Percentiles rank a stretch among this genome's conserved stretches.
Conservation (phyloP, 1,140 invertebrate genomes). For the Triops longicaudatus region DNA sequence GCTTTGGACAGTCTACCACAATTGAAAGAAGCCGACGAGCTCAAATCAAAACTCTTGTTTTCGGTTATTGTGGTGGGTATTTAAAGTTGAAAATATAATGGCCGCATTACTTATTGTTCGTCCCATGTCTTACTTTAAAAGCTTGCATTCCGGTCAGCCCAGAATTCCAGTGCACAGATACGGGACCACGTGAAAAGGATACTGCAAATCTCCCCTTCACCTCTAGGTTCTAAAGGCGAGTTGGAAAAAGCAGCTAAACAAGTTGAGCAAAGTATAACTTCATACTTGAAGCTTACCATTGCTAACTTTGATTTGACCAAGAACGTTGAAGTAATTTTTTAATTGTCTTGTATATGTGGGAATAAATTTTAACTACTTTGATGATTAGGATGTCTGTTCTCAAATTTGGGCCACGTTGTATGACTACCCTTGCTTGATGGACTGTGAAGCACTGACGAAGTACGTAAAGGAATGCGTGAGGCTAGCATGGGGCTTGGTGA, state of each 20-base stretch:
- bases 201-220: slow-evolving; percentile 41
- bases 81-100: background rate
- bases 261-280: slow-evolving; percentile 44
- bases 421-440: slow-evolving; percentile 62
- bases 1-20: slow-evolving; percentile 67
- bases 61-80: slow-evolving; percentile 85
- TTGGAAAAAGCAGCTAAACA: slow-evolving; percentile 36
- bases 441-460: slow-evolving; percentile 49
- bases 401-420: slow-evolving; percentile 61
- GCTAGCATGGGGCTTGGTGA: slow-evolving; percentile 55
- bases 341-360: slow-evolving; percentile 18
- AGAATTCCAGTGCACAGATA: slow-evolving; percentile 44
- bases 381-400: slow-evolving; percentile 50
- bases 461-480: slow-evolving; percentile 56
- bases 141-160: slow-evolving; percentile 52
- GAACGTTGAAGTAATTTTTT: slow-evolving; percentile 45
- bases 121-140: slow-evolving; percentile 33
- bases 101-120: slow-evolving; percentile 14
- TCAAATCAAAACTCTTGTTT: slow-evolving; percentile 88
- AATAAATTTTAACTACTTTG: slow-evolving; percentile 9
- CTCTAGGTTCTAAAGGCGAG: slow-evolving; percentile 20
- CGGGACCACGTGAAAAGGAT: slow-evolving; percentile 44
- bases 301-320: slow-evolving; percentile 49
- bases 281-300: slow-evolving; percentile 46
- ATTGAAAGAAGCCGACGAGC: slow-evolving; percentile 66